Evolutionary conservation across 1,140 invertebrate genomes (phyloP).

Genomic region (Zaprionus africanus): DNA sequence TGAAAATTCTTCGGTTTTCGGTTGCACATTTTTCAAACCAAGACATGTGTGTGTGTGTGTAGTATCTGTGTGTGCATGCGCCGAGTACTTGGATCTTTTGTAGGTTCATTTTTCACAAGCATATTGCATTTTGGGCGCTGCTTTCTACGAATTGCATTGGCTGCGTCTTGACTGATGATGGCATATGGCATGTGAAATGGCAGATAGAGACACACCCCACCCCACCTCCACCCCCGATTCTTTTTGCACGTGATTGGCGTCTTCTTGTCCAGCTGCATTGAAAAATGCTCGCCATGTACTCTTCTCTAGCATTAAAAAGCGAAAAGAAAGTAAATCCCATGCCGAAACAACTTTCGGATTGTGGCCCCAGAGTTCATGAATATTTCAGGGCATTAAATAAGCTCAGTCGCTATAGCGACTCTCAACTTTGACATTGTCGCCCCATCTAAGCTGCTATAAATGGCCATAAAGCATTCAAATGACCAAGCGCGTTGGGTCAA

Average conservation of each 20-base stretch:
- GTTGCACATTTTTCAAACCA: constrained; percentile 40
- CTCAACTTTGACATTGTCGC: constrained; percentile 54
- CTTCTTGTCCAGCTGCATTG: constrained; percentile 30
- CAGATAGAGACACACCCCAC: not conserved
- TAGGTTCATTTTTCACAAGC: constrained; percentile 46
- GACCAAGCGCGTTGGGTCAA: constrained; percentile 47
- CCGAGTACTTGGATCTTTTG: constrained; percentile 35
- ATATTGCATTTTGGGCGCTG: constrained; percentile 48
- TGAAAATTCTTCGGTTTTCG: constrained; percentile 50
- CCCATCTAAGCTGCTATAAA: constrained; percentile 41
- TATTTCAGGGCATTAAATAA: constrained; percentile 58
- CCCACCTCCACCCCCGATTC: constrained; percentile 12
- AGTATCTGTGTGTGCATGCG: not conserved
- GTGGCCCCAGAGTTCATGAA: constrained; percentile 48
- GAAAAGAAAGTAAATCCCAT: constrained; percentile 54
- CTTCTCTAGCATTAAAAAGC: constrained; percentile 28
- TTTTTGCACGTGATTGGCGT: constrained; percentile 46
- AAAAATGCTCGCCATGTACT: constrained; percentile 12
- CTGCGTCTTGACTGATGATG: constrained; percentile 39
- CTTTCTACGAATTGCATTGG: constrained; percentile 40
- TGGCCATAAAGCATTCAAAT: constrained; percentile 54
- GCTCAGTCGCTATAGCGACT: constrained; percentile 24
- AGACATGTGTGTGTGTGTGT: not conserved
- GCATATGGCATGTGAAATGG: constrained; percentile 3
- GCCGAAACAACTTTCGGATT: constrained; percentile 44